Evolutionary conservation across 2,113 vertebrate species (phyloP).

Genomic region (Otis tarda): DNA sequence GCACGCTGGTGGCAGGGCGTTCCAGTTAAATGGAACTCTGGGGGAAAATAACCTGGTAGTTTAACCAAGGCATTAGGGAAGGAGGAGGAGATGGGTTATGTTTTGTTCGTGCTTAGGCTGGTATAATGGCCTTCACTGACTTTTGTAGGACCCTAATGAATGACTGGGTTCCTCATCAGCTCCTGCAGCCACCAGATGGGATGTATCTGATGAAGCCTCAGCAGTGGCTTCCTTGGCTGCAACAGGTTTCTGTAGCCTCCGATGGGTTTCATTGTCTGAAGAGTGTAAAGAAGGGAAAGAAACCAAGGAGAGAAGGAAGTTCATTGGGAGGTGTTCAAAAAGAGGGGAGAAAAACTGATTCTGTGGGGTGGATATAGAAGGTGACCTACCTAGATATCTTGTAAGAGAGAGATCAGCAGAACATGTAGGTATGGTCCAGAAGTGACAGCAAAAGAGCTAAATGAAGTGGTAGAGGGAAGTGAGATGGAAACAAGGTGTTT

Average conservation of each 20-base stretch:
- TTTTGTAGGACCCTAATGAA: not conserved
- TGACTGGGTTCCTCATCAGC: not conserved
- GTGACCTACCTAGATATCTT: not conserved
- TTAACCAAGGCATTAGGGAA: not conserved
- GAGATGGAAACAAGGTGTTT: not conserved
- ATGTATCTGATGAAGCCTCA: not conserved
- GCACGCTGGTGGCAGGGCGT: no score
- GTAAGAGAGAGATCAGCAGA: not conserved
- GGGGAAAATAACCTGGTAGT: not conserved
- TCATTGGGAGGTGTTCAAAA: not conserved
- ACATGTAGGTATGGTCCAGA: not conserved
- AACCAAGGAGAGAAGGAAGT: not conserved
- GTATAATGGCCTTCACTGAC: not conserved
- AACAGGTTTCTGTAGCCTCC: not conserved
- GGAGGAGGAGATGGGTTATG: not conserved
- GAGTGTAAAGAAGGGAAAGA: not conserved
- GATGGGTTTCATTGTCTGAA: not conserved
- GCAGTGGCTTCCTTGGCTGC: not conserved
- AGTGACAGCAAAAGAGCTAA: not conserved
- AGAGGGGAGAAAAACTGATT: not conserved
- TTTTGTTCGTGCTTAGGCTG: not conserved
- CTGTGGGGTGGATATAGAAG: not conserved
- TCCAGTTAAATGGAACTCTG: not conserved
- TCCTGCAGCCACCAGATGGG: not conserved
- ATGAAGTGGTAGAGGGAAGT: not conserved